These are phyloP conservation scores for Austrofundulus limnaeus DNA, from an alignment of 2,113 vertebrate genomes.

Conservation along the genomic window DNA sequence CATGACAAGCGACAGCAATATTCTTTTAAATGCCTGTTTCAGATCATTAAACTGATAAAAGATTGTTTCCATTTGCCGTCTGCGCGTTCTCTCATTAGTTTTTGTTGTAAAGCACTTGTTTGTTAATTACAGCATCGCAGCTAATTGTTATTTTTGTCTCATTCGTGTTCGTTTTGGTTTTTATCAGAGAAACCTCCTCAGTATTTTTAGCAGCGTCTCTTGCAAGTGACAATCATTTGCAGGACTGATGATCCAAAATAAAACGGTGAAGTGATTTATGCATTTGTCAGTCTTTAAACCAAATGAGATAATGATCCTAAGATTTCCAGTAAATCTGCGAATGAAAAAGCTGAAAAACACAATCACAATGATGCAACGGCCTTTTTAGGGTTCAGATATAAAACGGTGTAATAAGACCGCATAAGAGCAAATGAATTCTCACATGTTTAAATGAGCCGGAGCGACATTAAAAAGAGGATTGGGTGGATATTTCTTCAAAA, in stretches of 20 bases:
- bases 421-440: too few relatives aligned
- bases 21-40: constrained; percentile 21
- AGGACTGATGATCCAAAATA: too few relatives aligned
- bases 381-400: too few relatives aligned
- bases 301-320: too few relatives aligned
- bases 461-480: neutral
- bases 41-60: constrained; percentile 35
- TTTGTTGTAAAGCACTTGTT: constrained; percentile 2
- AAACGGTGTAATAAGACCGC: neutral
- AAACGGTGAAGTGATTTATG: too few relatives aligned
- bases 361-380: neutral
- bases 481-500: neutral
- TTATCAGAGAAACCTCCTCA: neutral
- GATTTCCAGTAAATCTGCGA: neutral
- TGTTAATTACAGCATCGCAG: neutral
- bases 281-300: too few relatives aligned
- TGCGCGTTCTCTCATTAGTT: constrained; percentile 18
- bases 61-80: constrained; percentile 15
- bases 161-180: neutral
- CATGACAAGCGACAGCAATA: constrained; percentile 14
- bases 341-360: neutral
- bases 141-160: neutral
- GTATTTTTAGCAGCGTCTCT: too few relatives aligned
- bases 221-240: too few relatives aligned
- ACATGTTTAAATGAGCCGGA: neutral